phyloP scores from a whole-genome alignment of 2,888 invertebrate genomes.

The Calephelis perditalis region DNA sequence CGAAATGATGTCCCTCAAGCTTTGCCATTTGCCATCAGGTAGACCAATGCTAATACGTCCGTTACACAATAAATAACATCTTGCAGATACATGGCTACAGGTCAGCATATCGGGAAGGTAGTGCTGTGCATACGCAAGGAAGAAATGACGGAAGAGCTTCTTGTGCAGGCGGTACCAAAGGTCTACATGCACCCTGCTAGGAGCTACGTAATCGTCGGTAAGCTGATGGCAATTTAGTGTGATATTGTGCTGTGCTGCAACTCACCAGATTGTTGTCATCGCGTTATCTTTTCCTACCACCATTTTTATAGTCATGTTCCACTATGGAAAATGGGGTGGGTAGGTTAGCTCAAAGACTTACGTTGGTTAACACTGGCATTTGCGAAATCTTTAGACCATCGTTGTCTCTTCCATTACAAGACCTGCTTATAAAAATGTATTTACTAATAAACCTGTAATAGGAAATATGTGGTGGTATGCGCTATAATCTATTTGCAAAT shows the following conservation, averaged over 20 bases:
- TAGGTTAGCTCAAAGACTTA: too few relatives aligned
- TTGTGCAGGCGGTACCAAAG: slow-evolving; percentile 89
- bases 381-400: too few relatives aligned
- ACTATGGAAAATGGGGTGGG: too few relatives aligned
- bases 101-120: slow-evolving; percentile 98
- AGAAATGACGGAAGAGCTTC: slow-evolving; percentile 75
- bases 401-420: too few relatives aligned
- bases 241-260: too few relatives aligned
- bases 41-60: background rate
- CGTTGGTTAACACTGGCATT: too few relatives aligned
- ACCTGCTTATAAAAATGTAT: too few relatives aligned
- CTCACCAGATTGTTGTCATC: too few relatives aligned
- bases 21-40: background rate
- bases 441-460: too few relatives aligned
- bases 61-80: slow-evolving; percentile 17
- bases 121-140: slow-evolving; percentile 92
- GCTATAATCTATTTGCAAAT: too few relatives aligned
- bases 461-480: too few relatives aligned
- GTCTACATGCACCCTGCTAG: slow-evolving; percentile 90
- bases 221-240: slow-evolving; percentile 5
- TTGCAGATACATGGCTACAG: slow-evolving; percentile 92
- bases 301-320: background rate
- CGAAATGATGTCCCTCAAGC: too few relatives aligned
- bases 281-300: slow-evolving; percentile 23
- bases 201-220: slow-evolving; percentile 86